A percentile compares a stretch with the other conserved stretches of the same genome.
phyloP scores from a whole-genome alignment of 2,888 invertebrate species.

The Parochlus steinenii region DNA sequence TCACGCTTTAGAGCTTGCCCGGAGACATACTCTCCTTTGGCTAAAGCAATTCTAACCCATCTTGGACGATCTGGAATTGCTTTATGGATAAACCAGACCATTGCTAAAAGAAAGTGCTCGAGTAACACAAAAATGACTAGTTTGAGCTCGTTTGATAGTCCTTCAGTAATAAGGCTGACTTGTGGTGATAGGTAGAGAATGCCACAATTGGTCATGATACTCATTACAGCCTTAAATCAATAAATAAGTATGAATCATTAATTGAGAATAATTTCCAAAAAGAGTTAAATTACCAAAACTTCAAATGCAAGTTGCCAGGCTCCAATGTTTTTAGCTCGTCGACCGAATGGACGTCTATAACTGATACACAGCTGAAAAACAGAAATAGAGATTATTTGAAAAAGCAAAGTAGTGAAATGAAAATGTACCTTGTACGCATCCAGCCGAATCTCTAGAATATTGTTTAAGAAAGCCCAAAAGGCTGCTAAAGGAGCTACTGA shows the following conservation, averaged over 20 bases:
- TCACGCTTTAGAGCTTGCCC: conserved; percentile 44
- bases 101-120: conserved; percentile 48
- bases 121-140: conserved; percentile 43
- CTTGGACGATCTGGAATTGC: conserved; percentile 54
- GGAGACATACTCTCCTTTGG: conserved; percentile 42
- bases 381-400: background rate
- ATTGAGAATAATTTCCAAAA: background rate
- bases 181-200: conserved; percentile 50
- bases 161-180: conserved; percentile 21
- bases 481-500: conserved; percentile 62
- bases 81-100: conserved; percentile 46
- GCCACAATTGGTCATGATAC: conserved; percentile 59
- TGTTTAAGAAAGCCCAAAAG: conserved; percentile 55
- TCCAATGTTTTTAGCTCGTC: conserved; percentile 51
- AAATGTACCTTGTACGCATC: conserved; percentile 47
- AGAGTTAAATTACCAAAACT: conserved; percentile 20
- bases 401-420: background rate
- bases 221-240: conserved; percentile 52
- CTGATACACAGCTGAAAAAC: conserved; percentile 39
- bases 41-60: conserved; percentile 44
- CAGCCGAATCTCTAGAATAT: conserved; percentile 53
- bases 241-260: conserved; percentile 34
- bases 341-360: conserved; percentile 47
- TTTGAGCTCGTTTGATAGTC: conserved; percentile 32
- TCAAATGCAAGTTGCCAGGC: conserved; percentile 51